phyloP scores from a whole-genome alignment of 2,797 vertebrate species.

The Tinamus major region DNA sequence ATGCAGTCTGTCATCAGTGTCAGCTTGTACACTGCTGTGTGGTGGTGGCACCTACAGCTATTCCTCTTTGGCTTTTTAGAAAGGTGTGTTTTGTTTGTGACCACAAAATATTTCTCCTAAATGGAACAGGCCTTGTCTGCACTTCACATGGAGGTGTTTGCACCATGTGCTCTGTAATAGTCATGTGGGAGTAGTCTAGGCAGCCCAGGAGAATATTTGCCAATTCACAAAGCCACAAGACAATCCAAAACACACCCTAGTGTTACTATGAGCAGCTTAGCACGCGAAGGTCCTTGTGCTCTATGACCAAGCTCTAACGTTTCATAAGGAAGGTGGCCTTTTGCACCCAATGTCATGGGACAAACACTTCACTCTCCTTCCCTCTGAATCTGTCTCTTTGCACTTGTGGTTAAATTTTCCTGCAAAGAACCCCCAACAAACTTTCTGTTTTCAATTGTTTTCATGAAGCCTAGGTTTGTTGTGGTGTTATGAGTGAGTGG shows the following conservation, averaged over 20 bases:
- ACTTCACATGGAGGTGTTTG: not conserved
- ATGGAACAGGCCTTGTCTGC: not conserved
- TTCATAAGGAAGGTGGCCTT: not conserved
- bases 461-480: too few relatives aligned
- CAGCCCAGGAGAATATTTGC: not conserved
- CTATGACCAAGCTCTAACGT: not conserved
- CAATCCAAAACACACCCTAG: not conserved
- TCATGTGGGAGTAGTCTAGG: not conserved
- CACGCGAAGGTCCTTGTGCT: not conserved
- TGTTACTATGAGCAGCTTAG: not conserved
- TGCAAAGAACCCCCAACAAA: too few relatives aligned
- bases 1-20: too few relatives aligned
- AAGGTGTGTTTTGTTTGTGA: not conserved
- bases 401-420: too few relatives aligned
- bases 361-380: too few relatives aligned
- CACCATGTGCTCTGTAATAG: not conserved
- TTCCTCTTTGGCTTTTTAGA: not conserved
- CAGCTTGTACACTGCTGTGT: too few relatives aligned
- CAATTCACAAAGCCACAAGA: not conserved
- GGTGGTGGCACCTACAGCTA: not conserved
- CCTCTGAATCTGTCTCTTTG: too few relatives aligned
- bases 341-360: not conserved
- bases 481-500: too few relatives aligned
- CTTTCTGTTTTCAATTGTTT: too few relatives aligned
- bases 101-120: not conserved